Evolutionary conservation across 2,113 vertebrate species (phyloP).

Genomic region (Notothenia rossii): DNA sequence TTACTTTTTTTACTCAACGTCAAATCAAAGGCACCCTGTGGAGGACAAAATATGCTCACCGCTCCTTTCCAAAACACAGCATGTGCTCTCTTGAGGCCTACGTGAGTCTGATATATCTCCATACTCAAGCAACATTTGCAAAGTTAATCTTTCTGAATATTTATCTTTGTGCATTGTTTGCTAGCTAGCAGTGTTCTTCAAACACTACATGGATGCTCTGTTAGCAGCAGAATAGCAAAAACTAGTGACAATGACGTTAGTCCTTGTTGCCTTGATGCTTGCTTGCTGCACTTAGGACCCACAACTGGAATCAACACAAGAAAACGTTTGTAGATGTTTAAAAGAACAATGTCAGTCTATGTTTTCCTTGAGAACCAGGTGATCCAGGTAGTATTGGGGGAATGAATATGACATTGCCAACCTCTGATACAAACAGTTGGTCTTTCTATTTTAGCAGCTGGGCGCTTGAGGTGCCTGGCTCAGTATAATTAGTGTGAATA

Average conservation of each 20-base stretch:
- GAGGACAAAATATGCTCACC: background rate
- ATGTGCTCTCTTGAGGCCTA: background rate
- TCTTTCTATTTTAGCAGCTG: constrained; percentile 76
- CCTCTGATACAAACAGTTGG: constrained; percentile 74
- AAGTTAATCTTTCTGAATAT: background rate
- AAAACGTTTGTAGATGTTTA: constrained; percentile 25
- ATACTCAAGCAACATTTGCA: background rate
- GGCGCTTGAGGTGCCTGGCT: constrained; percentile 77
- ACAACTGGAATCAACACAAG: background rate
- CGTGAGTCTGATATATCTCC: background rate
- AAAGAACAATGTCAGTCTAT: constrained; percentile 20
- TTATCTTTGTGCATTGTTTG: background rate
- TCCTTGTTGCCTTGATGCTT: background rate
- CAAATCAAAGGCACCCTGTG: background rate
- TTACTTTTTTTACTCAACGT: background rate
- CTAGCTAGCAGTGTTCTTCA: background rate
- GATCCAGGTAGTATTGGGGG: constrained; percentile 52
- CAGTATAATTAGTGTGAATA: constrained; percentile 86
- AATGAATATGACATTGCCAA: constrained; percentile 56
- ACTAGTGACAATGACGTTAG: background rate
- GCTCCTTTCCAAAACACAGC: background rate
- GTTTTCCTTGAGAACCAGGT: constrained; percentile 29
- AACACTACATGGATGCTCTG: background rate
- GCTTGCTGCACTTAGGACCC: background rate
- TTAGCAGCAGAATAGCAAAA: background rate